phyloP scores from a whole-genome alignment of 2,888 invertebrate species.

The Parnassius mnemosyne region DNA sequence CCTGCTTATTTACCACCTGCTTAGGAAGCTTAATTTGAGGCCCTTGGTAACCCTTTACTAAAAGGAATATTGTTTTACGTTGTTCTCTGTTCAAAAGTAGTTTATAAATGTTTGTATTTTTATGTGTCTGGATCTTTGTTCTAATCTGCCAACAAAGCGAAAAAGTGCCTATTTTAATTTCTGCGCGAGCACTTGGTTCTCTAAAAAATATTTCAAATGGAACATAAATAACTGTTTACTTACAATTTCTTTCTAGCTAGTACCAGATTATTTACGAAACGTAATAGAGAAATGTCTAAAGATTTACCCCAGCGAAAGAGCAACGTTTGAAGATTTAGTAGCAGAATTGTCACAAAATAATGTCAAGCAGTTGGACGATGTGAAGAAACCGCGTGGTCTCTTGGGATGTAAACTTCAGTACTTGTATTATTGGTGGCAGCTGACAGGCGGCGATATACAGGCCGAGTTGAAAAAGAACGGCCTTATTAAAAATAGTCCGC shows the following conservation, averaged over 20 bases:
- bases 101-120: no score
- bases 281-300: slow-evolving; percentile 87
- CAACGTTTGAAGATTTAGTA: slow-evolving; percentile 81
- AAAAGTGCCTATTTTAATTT: no score
- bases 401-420: slow-evolving; percentile 85
- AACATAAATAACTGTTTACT: no score
- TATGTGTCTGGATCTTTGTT: no score
- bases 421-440: slow-evolving; percentile 96
- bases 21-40: no score
- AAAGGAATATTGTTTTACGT: no score
- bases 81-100: no score
- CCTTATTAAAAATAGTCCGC: slow-evolving; percentile 91
- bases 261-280: slow-evolving; percentile 80
- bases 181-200: no score
- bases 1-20: no score
- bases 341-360: slow-evolving; percentile 55
- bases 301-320: slow-evolving; percentile 80
- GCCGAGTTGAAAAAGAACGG: slow-evolving; percentile 94
- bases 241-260: slow-evolving; percentile 62
- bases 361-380: slow-evolving; percentile 65
- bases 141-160: no score
- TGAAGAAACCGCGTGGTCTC: slow-evolving; percentile 66
- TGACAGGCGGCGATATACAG: slow-evolving; percentile 97
- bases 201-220: no score
- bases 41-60: no score